phyloP scores from a whole-genome alignment of 2,888 invertebrate species.

The Gastrophysa polygoni region DNA sequence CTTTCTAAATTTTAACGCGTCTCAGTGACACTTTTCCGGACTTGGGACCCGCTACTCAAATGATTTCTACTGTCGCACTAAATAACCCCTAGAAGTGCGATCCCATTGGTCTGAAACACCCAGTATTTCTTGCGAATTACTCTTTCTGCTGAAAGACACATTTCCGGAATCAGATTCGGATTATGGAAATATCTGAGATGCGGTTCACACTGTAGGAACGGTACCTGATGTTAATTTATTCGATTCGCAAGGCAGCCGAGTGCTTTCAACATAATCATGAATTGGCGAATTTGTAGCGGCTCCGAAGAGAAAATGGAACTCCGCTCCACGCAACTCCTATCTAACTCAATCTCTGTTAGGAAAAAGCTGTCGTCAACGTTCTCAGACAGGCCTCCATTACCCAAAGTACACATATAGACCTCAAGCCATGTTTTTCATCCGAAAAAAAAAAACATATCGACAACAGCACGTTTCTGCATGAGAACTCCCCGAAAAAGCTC shows the following conservation, averaged over 20 bases:
- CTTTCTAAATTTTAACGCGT: too few relatives aligned
- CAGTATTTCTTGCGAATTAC: too few relatives aligned
- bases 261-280: not conserved
- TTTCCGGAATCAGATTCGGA: too few relatives aligned
- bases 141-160: too few relatives aligned
- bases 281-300: not conserved
- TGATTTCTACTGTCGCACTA: too few relatives aligned
- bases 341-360: not conserved
- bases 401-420: slow-evolving; percentile 3
- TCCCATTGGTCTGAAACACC: too few relatives aligned
- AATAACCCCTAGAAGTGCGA: too few relatives aligned
- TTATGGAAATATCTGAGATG: too few relatives aligned
- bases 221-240: too few relatives aligned
- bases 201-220: too few relatives aligned
- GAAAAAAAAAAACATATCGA: slow-evolving; percentile 10
- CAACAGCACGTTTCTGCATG: not conserved
- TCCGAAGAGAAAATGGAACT: not conserved
- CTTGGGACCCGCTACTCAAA: too few relatives aligned
- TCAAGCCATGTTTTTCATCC: slow-evolving; percentile 1
- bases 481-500: slow-evolving; percentile 7
- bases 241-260: not conserved
- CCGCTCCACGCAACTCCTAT: not conserved
- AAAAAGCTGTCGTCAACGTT: not conserved
- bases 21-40: too few relatives aligned
- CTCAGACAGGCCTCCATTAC: not conserved